Percentiles rank a stretch among this genome's conserved stretches.
Conservation (phyloP, 2,113 vertebrate genomes). For the Gobio gobio region DNA sequence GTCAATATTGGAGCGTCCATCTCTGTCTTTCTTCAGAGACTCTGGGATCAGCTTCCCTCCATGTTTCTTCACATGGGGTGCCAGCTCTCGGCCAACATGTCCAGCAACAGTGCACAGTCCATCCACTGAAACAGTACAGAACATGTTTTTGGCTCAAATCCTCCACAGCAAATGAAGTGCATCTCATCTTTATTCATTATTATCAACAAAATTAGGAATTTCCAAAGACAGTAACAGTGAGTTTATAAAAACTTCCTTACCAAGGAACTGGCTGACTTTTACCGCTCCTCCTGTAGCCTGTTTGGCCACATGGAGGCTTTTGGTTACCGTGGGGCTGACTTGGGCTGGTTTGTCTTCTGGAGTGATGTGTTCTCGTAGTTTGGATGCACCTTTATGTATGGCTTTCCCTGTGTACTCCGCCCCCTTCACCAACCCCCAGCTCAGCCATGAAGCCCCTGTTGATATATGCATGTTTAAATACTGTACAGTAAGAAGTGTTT, state of each 20-base stretch:
- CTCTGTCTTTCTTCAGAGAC: slow-evolving; percentile 92
- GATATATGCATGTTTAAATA: slow-evolving; percentile 33
- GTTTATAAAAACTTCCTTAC: slow-evolving; percentile 69
- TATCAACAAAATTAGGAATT: background rate
- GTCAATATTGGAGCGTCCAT: slow-evolving; percentile 89
- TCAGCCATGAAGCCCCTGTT: slow-evolving; percentile 97
- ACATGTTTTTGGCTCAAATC: background rate
- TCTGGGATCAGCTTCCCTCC: slow-evolving; percentile 96
- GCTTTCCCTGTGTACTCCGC: slow-evolving; percentile 95
- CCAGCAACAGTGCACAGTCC: slow-evolving; percentile 88
- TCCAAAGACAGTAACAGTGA: background rate
- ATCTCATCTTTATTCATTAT: background rate
- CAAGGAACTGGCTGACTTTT: slow-evolving; percentile 96
- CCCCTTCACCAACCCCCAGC: slow-evolving; percentile 94
- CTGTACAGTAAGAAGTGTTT: no score
- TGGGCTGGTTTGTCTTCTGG: slow-evolving; percentile 91
- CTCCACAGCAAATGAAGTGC: background rate
- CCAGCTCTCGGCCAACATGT: slow-evolving; percentile 89
- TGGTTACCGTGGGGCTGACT: slow-evolving; percentile 88
- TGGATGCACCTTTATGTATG: slow-evolving; percentile 94
- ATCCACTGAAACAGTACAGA: slow-evolving; percentile 81
- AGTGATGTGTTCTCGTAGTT: slow-evolving; percentile 92
- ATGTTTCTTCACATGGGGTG: slow-evolving; percentile 94
- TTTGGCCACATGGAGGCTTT: slow-evolving; percentile 91
- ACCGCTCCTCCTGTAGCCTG: slow-evolving; percentile 95